Evolutionary conservation across 1,140 invertebrate species (phyloP).

Genomic region (Caenorhabditis inopinata): DNA sequence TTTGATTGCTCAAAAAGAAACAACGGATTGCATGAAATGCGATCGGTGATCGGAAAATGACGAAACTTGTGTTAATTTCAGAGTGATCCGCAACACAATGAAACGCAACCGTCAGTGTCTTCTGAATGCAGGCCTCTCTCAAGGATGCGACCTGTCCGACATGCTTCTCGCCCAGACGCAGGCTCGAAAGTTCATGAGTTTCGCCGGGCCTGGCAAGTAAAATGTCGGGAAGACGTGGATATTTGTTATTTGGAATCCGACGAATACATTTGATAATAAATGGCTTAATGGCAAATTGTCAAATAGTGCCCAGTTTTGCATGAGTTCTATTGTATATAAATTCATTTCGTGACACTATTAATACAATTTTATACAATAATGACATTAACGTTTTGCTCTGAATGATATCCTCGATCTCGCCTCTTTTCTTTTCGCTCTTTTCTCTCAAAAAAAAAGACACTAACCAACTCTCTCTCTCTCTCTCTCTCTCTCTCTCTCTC

Average conservation of each 20-base stretch:
- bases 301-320: too few species aligned
- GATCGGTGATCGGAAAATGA: too few species aligned
- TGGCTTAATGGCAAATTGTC: too few species aligned
- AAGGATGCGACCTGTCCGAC: constrained; percentile 51
- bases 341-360: neutral
- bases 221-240: neutral
- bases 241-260: too few species aligned
- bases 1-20: too few species aligned
- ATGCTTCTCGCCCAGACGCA: constrained; percentile 28
- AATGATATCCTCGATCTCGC: too few species aligned
- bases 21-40: too few species aligned
- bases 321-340: too few species aligned
- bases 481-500: neutral
- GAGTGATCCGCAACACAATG: constrained; percentile 18
- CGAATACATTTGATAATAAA: too few species aligned
- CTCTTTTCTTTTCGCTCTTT: neutral
- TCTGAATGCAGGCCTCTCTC: constrained; percentile 48
- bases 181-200: constrained; percentile 46
- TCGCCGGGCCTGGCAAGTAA: constrained; percentile 41
- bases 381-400: too few species aligned
- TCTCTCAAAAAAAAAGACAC: neutral
- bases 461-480: neutral
- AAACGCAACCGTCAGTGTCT: constrained; percentile 46
- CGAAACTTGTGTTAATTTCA: too few species aligned
- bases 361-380: neutral